Percentiles rank a stretch among this genome's conserved stretches.
Conservation (phyloP, 2,113 vertebrate genomes). For the Rhinogobius similis region DNA sequence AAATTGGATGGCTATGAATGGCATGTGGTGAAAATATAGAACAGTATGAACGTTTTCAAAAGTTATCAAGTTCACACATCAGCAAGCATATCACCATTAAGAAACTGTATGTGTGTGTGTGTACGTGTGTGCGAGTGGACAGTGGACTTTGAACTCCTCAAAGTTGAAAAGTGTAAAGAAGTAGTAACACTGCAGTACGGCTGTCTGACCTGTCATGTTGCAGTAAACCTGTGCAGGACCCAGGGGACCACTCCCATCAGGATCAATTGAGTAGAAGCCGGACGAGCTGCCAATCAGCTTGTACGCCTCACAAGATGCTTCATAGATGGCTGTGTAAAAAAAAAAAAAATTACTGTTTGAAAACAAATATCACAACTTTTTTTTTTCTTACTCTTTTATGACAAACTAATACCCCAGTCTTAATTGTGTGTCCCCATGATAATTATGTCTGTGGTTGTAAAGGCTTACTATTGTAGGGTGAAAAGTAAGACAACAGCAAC, state of each 20-base stretch:
- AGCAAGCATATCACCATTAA: conserved; percentile 5
- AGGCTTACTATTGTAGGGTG: too few relatives aligned
- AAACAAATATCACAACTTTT: too few relatives aligned
- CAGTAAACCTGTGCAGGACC: conserved; percentile 88
- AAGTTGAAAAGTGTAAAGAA: not conserved
- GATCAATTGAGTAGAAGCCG: conserved; percentile 91
- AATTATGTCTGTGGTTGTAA: too few relatives aligned
- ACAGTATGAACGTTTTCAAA: conserved; percentile 7
- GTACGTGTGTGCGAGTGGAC: conserved; percentile 14
- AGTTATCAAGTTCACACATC: conserved; percentile 1
- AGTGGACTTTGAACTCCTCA: conserved; percentile 19
- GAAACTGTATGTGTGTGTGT: not conserved
- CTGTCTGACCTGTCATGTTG: conserved; percentile 91
- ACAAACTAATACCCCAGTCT: not conserved
- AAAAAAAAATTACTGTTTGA: conserved; percentile 7
- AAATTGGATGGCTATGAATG: conserved; percentile 11
- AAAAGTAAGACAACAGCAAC: too few relatives aligned
- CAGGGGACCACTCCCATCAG: conserved; percentile 92
- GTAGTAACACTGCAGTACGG: conserved; percentile 19
- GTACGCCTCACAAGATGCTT: conserved; percentile 92
- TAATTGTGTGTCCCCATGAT: too few relatives aligned
- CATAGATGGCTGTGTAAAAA: conserved; percentile 84
- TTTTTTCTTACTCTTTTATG: too few relatives aligned
- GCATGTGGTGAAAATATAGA: conserved; percentile 7
- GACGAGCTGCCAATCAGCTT: conserved; percentile 87